Conservation (phyloP, 2,797 vertebrate species). For the Ataeniobius toweri region DNA sequence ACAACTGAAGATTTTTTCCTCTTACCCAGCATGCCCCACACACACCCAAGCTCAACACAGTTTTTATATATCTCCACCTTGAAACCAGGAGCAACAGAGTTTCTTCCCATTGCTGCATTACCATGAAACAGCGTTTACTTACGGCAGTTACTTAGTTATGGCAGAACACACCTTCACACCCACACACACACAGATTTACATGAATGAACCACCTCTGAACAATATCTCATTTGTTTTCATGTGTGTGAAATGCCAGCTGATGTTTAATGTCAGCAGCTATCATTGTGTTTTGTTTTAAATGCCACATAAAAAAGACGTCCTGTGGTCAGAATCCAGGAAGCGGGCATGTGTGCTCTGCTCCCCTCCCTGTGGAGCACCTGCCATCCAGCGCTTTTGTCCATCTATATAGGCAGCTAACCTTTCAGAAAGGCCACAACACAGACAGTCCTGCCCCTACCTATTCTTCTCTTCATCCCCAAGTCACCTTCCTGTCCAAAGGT, state of each 20-base stretch:
- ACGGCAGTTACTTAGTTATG: neutral
- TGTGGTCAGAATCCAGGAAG: constrained; percentile 8
- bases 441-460: neutral
- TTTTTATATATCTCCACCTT: neutral
- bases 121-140: neutral
- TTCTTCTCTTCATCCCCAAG: neutral
- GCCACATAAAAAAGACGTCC: constrained; percentile 36
- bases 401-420: neutral
- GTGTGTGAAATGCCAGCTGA: constrained; percentile 51
- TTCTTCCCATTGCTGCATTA: neutral
- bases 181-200: neutral
- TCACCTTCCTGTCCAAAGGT: neutral
- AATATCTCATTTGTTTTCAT: constrained; percentile 1
- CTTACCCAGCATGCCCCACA: neutral
- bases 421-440: neutral
- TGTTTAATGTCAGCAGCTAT: constrained; percentile 58
- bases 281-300: constrained; percentile 45
- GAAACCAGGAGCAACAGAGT: neutral
- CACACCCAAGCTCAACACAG: neutral
- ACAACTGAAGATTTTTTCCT: neutral
- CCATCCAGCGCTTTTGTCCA: constrained; percentile 33
- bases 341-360: neutral
- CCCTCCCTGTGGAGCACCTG: constrained; percentile 41
- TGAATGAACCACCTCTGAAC: neutral
- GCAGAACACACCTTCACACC: neutral